Evolutionary conservation across 2,888 invertebrate species (phyloP).

Genomic region (Ctena decussata): DNA sequence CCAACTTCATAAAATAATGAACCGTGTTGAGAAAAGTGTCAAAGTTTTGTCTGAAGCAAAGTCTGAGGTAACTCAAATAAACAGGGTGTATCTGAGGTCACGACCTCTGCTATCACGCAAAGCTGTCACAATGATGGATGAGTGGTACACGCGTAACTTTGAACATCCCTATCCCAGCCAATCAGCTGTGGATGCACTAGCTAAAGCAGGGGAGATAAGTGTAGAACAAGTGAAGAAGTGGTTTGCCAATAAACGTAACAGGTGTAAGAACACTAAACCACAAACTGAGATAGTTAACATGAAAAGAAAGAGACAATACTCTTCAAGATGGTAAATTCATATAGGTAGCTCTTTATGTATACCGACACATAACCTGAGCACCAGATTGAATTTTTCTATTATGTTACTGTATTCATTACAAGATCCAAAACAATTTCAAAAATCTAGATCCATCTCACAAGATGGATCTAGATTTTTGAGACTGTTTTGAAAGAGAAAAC

Average conservation of each 20-base stretch:
- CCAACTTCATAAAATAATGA: conserved; percentile 68
- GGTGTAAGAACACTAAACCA: conserved; percentile 72
- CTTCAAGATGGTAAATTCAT: conserved; percentile 59
- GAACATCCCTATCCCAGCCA: conserved; percentile 78
- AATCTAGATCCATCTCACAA: no score
- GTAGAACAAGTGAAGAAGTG: conserved; percentile 80
- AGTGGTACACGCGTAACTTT: conserved; percentile 76
- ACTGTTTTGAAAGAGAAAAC: no score
- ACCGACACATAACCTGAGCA: no score
- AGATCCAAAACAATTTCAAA: no score
- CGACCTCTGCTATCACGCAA: conserved; percentile 66
- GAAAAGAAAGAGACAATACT: conserved; percentile 62
- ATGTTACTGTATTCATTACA: no score
- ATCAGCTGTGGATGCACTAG: conserved; percentile 66
- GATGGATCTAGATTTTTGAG: no score
- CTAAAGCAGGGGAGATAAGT: conserved; percentile 70
- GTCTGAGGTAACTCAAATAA: conserved; percentile 36
- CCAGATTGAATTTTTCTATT: no score
- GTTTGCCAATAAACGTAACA: conserved; percentile 81
- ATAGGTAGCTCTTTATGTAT: no score
- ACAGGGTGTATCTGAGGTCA: conserved; percentile 28
- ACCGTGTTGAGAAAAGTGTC: conserved; percentile 66
- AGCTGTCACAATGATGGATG: conserved; percentile 70
- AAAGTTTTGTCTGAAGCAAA: conserved; percentile 49
- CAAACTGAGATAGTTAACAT: conserved; percentile 64